Evolutionary conservation across 2,888 invertebrate species (phyloP).

Genomic region (Brenthis hecate): DNA sequence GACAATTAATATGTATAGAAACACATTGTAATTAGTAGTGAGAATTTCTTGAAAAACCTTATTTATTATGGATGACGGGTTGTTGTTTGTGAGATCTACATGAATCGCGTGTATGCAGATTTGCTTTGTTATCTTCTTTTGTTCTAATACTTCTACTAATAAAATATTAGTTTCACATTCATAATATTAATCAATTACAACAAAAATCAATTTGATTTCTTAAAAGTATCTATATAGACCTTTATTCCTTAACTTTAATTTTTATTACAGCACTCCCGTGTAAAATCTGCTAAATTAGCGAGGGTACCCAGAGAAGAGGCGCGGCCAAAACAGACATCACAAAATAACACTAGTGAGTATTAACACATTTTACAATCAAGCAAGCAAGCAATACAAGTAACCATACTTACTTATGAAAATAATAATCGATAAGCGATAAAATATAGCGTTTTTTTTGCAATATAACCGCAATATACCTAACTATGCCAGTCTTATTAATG

Average conservation of each 20-base stretch:
- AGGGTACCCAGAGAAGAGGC: conserved; percentile 65
- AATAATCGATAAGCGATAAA: too few relatives aligned
- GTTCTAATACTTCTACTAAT: background rate
- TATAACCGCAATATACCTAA: too few relatives aligned
- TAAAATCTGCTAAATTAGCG: conserved; percentile 57
- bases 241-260: background rate
- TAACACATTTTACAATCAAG: too few relatives aligned
- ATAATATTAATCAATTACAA: background rate
- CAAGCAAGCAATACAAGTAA: too few relatives aligned
- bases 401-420: too few relatives aligned
- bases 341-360: conserved; percentile 44
- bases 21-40: conserved; percentile 44
- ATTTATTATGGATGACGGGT: conserved; percentile 47
- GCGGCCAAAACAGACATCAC: conserved; percentile 46
- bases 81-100: conserved; percentile 26
- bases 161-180: too few relatives aligned
- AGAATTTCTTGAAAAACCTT: conserved; percentile 39
- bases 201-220: too few relatives aligned
- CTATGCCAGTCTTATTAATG: too few relatives aligned
- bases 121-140: background rate
- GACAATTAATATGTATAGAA: conserved; percentile 44
- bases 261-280: conserved; percentile 56
- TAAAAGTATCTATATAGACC: too few relatives aligned
- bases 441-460: too few relatives aligned
- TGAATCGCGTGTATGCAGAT: conserved; percentile 13